Evolutionary conservation across 2,888 invertebrate species (phyloP).

Genomic region (Drosophila birchii): DNA sequence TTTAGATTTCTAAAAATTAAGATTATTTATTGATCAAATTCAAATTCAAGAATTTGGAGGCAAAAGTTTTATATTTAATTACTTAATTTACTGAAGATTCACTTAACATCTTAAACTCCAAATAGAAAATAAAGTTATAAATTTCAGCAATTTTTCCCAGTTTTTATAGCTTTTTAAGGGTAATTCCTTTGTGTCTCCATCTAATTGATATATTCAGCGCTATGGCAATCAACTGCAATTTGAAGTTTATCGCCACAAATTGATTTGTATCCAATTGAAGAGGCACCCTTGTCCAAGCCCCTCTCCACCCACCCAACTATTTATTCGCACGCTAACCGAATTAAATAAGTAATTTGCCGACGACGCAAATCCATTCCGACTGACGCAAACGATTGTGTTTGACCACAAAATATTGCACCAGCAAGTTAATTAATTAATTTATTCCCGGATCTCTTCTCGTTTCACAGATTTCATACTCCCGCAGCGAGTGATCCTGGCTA

Average conservation of each 20-base stretch:
- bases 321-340: slow-evolving; percentile 66
- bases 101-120: no score
- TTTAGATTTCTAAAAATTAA: background rate
- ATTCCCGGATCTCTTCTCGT: background rate
- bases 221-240: slow-evolving; percentile 67
- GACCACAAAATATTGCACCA: slow-evolving; percentile 14
- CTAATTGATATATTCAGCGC: slow-evolving; percentile 42
- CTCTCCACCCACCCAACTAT: slow-evolving; percentile 39
- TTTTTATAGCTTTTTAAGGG: background rate
- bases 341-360: slow-evolving; percentile 41
- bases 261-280: slow-evolving; percentile 65
- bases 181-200: slow-evolving; percentile 8
- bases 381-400: slow-evolving; percentile 27
- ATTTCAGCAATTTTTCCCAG: background rate
- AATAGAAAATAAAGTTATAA: background rate
- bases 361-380: slow-evolving; percentile 21
- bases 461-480: slow-evolving; percentile 81
- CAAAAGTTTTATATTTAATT: background rate
- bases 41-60: background rate
- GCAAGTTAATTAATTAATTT: slow-evolving; percentile 31
- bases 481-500: slow-evolving; percentile 89
- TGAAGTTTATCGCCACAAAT: slow-evolving; percentile 56
- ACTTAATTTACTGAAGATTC: background rate
- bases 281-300: slow-evolving; percentile 9
- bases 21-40: background rate